These are phyloP conservation scores for Enteromius anoplus DNA, from an alignment of 2,797 vertebrate species.

Conservation along the genomic window DNA sequence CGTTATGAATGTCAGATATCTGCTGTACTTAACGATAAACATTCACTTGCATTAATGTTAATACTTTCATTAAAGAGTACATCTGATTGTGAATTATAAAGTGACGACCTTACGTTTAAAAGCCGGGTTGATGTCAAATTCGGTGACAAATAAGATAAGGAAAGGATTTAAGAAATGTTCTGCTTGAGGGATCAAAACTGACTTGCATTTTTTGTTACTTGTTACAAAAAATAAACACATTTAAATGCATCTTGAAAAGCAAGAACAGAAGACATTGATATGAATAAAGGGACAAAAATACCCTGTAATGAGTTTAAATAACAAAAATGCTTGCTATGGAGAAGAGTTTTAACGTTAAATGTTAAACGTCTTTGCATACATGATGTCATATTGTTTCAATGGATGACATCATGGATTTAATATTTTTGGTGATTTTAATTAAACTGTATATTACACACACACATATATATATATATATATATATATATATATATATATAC, in stretches of 20 bases:
- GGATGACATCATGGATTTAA: neutral
- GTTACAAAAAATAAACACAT: constrained; percentile 27
- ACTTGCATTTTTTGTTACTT: no score
- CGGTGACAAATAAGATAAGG: neutral
- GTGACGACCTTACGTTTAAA: constrained; percentile 13
- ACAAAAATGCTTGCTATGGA: neutral
- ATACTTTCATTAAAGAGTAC: constrained; percentile 29
- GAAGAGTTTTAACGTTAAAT: neutral
- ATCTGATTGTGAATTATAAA: constrained; percentile 17
- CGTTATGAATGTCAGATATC: neutral
- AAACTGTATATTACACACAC: neutral
- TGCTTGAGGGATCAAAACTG: neutral
- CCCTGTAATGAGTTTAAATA: constrained; percentile 4
- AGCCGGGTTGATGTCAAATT: neutral
- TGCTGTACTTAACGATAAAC: neutral
- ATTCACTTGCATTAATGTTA: neutral
- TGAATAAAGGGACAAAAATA: neutral
- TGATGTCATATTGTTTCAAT: neutral
- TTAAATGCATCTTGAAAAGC: constrained; percentile 28
- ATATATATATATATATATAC: no score
- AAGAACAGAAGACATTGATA: neutral
- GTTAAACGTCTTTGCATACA: neutral
- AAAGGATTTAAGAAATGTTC: constrained; percentile 1
- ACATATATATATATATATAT: no score
- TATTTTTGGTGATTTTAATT: neutral